Base-by-base conservation (phyloP, 1,140 invertebrate species). In the Plectrocnemia conspersa region DNA sequence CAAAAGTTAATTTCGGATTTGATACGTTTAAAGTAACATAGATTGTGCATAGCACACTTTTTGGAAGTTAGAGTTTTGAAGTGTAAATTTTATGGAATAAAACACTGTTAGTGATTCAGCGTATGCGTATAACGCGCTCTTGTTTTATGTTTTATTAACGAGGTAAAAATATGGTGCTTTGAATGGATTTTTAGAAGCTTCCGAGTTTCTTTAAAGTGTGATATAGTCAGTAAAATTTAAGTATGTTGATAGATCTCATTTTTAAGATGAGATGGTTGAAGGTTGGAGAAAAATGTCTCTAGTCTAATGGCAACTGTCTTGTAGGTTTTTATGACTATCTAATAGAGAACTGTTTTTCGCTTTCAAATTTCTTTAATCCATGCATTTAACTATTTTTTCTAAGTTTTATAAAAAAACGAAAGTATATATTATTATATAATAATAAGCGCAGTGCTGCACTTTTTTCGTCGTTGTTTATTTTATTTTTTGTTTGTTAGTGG, bases 271-370 rank as follows among this genome's bases (percentile, higher is more conserved):
- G 59, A 54, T 52, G 52, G 38, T 25, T 42, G 54, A 33, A 22
- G 24, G 23, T 32, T 25, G 45, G 46, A 52, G 46, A 50, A n/a
- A n/a, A 45, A 44, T 32, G 48, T 60, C 54, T 60, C 58, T 61
- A 61, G 59, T 61, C 54, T 56, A 44, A 50, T 52, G 54, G 59
- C 59, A 56, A 61, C 59, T 61, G 59, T 61, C 52, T 61, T 61
- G 35, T 60, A 23, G 52, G 29, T 45, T 45, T 32, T 18, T 40
- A n/a, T n/a, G n/a, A n/a, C n/a, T n/a, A n/a, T n/a, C n/a, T n/a
- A n/a, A n/a, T n/a, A n/a, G n/a, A n/a, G n/a, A n/a, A n/a, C n/a
- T n/a, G n/a, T n/a, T n/a, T n/a, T n/a, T n/a, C n/a, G n/a, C n/a
- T n/a, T n/a, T n/a, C n/a, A n/a, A n/a, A n/a, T n/a, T n/a, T n/a